A percentile compares a stretch with the other conserved stretches of the same genome.
These are phyloP conservation scores for Lypha dubia DNA, from an alignment of 2,888 invertebrate species.

Conservation along the genomic window DNA sequence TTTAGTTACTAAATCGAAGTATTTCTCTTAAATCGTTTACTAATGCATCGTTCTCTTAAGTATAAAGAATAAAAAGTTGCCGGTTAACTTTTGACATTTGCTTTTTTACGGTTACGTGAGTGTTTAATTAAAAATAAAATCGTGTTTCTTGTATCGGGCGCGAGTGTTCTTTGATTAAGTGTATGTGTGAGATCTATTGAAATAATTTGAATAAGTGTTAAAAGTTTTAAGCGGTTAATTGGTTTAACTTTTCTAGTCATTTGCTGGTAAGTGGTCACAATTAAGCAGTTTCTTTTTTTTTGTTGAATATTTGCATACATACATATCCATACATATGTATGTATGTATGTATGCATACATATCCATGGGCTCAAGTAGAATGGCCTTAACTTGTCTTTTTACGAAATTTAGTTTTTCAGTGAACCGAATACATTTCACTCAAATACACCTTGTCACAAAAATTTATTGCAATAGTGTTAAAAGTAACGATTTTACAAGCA, in stretches of 20 bases:
- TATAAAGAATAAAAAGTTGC: conserved; percentile 42
- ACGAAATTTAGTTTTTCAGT: too few relatives aligned
- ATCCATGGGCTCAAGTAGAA: too few relatives aligned
- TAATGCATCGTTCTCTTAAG: conserved; percentile 21
- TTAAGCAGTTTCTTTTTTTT: conserved; percentile 21
- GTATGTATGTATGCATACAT: neutral
- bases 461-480: too few relatives aligned
- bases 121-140: conserved; percentile 28
- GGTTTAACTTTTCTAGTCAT: conserved; percentile 60
- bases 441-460: too few relatives aligned
- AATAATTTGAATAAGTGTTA: conserved; percentile 56
- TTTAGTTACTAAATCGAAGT: conserved; percentile 6
- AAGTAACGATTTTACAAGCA: too few relatives aligned
- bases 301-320: neutral
- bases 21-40: conserved; percentile 50
- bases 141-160: conserved; percentile 12
- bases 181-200: conserved; percentile 26
- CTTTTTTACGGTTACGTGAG: conserved; percentile 21
- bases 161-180: neutral
- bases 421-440: too few relatives aligned
- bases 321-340: neutral
- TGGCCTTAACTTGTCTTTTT: too few relatives aligned
- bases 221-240: conserved; percentile 69
- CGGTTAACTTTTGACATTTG: conserved; percentile 71
- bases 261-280: conserved; percentile 63